Base-by-base conservation (phyloP, 2,888 invertebrate genomes). In the Cheilosia vulpina region DNA sequence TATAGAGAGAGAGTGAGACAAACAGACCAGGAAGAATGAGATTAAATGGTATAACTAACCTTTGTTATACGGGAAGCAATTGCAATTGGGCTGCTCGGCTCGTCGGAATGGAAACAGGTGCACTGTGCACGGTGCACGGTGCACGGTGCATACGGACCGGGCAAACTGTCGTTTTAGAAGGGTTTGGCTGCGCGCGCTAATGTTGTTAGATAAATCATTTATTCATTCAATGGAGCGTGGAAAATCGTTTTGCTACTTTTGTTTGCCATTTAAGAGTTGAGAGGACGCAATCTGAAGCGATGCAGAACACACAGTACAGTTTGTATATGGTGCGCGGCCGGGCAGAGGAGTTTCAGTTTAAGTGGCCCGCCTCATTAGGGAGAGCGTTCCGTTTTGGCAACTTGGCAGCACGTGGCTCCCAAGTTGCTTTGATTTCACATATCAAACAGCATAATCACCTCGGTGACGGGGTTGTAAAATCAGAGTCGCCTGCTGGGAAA, bases 221-320 rank as follows among this genome's bases (percentile, higher is more conserved):
- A 73, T 75, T 79, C 78, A n/a, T 71, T 83, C 87, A 87, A 83
- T 87, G 82, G 78, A 87, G 82, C 83, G 87, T 83, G 83, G 75
- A 75, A 66, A 78, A 84, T 87, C 68, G 60, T 68, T 79, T 73
- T 65, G 34, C 19, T 43, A 34, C 24, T 52, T 24, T 52, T 52
- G 13, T 52, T 60, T 38, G 19, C 21, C 41, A n/a, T 60, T 34
- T 34, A 19, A 17, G 69, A 43, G 50, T 21, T 41, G n/a, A 41
- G 63, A 52, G 60, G 72, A 78, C 68, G 78, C 57, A 84, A 77
- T 76, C 80, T 85, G 53, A 85, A 85, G 41, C 58, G 81, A 85
- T 76, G 85, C 85, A 85, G 81, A 85, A 85, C 85, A 57, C 43
- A 19, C 15, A 1, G 65, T 24, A 27, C 31, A 31, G 9, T 31